phyloP scores from a whole-genome alignment of 2,797 vertebrate genomes.

The Gymnodraco acuticeps region DNA sequence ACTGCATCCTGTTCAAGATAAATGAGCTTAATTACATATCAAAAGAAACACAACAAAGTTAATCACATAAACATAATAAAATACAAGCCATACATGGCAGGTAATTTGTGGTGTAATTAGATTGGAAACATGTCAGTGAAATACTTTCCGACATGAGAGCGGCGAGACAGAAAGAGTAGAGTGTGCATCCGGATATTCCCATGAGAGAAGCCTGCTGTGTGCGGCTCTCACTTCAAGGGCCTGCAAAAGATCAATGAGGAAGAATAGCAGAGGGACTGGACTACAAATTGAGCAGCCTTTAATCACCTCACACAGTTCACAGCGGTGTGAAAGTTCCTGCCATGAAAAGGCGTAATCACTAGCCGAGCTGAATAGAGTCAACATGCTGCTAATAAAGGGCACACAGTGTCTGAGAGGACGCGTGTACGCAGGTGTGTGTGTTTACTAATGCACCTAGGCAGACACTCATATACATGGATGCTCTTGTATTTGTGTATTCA shows the following conservation, averaged over 20 bases:
- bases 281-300: slow-evolving; percentile 77
- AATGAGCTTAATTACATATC: slow-evolving; percentile 33
- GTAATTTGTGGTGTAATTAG: slow-evolving; percentile 41
- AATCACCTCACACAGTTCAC: slow-evolving; percentile 80
- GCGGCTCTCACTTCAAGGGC: slow-evolving; percentile 71
- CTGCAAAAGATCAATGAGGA: slow-evolving; percentile 76
- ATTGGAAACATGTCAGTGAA: slow-evolving; percentile 38
- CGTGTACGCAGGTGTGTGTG: neutral
- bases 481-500: slow-evolving; percentile 17
- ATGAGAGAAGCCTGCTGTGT: slow-evolving; percentile 55
- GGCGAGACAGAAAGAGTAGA: slow-evolving; percentile 16
- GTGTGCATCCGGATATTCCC: slow-evolving; percentile 47
- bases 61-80: slow-evolving; percentile 27
- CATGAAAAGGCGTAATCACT: slow-evolving; percentile 82
- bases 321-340: slow-evolving; percentile 76
- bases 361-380: slow-evolving; percentile 76
- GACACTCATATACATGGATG: neutral
- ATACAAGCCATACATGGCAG: slow-evolving; percentile 39
- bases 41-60: slow-evolving; percentile 33
- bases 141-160: slow-evolving; percentile 31
- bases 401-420: slow-evolving; percentile 45
- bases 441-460: slow-evolving; percentile 19
- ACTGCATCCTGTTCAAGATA: slow-evolving; percentile 3
- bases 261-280: slow-evolving; percentile 73
- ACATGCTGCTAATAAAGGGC: slow-evolving; percentile 72